Percentiles rank a stretch among this genome's conserved stretches.
phyloP scores from a whole-genome alignment of 1,140 invertebrate genomes.

The Bombus waltoni region DNA sequence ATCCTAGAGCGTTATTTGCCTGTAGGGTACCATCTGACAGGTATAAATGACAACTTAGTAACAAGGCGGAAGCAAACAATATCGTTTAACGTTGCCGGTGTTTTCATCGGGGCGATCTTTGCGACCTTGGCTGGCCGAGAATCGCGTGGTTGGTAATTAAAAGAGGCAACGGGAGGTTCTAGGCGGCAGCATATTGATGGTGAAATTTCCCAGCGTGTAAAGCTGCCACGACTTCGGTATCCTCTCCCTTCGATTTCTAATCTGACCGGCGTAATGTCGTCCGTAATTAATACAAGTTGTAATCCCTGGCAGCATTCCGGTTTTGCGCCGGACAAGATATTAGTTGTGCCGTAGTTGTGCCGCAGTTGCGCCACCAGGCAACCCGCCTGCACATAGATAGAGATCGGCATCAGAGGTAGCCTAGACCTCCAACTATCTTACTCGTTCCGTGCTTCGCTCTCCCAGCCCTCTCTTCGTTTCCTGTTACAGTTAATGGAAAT shows the following conservation, averaged over 20 bases:
- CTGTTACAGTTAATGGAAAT: constrained; percentile 82
- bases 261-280: constrained; percentile 80
- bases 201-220: constrained; percentile 42
- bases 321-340: constrained; percentile 81
- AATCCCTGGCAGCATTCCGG: constrained; percentile 80
- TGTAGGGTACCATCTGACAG: not conserved
- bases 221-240: constrained; percentile 48
- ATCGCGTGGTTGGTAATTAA: constrained; percentile 53
- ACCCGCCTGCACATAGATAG: constrained; percentile 74
- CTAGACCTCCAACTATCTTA: constrained; percentile 56
- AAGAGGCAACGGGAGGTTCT: constrained; percentile 36
- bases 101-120: constrained; percentile 46
- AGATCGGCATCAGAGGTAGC: constrained; percentile 78
- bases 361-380: constrained; percentile 61
- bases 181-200: constrained; percentile 27
- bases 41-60: constrained; percentile 27
- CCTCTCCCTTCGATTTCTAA: constrained; percentile 80
- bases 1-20: not conserved
- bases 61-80: constrained; percentile 30
- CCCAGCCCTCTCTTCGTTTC: constrained; percentile 73
- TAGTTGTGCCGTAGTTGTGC: constrained; percentile 77
- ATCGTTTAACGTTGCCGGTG: constrained; percentile 35
- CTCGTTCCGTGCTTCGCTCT: constrained; percentile 32
- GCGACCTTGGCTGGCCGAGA: not conserved
- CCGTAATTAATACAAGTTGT: constrained; percentile 83